Evolutionary conservation across 1,140 invertebrate genomes (phyloP), one percentile per base, ranked within the genome.

Genomic region (Drosophila auraria): DNA sequence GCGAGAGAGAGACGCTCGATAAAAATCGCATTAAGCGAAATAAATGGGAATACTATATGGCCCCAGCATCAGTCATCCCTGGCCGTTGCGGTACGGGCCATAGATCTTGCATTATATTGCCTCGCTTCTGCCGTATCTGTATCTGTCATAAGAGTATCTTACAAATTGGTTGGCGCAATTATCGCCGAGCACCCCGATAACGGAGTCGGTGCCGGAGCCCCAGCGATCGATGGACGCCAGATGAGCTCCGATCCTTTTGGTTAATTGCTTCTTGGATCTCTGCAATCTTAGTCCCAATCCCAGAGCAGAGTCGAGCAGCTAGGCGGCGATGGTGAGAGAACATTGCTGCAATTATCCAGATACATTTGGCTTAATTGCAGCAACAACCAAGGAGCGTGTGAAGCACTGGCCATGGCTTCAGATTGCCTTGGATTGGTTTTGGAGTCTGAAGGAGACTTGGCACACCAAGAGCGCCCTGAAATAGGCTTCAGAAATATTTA

Each of bases 151-250:
- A 66, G 66, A 69, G 62, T 70, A 49, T 49, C 80, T 87, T 71
- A 87, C 84, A 87, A 87, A 87, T 87, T 87, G 83, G 64, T 71
- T 66, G 53, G 42, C 62, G 83, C 83, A 87, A 87, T 87, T 89
- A 87, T 81, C 80, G 84, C 84, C 68, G 25, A 25, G 69, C 68
- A 47, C 44, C 54, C 45, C 75, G 83, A 83, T 87, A 87, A 80
- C 83, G 83, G 82, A 51, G 40, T 33, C 50, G 3, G 1, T 51
- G 49, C n/a, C 50, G 38, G 20, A 47, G 30, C 36, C 20, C 17
- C 50, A 51, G 12, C 44, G 70, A 49, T 74, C 57, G 44, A 61
- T 74, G 58, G 23, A 20, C 23, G 54, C 63, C 45, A 57, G 78
- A 81, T 82, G 78, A 78, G 69, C 45, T 33, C 17, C 30, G 60